phyloP scores from a whole-genome alignment of 2,797 vertebrate species.

The Pipistrellus pipistrellus region DNA sequence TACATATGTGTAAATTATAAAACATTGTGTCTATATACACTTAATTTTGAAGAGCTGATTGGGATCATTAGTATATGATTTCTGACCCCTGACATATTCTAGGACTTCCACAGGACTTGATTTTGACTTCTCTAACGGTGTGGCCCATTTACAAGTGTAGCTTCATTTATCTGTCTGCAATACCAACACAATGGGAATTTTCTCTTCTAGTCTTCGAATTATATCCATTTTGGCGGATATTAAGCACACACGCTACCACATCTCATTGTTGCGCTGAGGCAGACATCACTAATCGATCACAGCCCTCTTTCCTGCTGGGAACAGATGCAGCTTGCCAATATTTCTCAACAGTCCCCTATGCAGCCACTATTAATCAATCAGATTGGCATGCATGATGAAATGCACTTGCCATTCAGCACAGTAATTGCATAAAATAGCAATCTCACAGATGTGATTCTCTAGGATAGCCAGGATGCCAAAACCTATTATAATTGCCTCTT shows the following conservation, averaged over 20 bases:
- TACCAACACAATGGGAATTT: neutral
- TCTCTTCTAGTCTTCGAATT: slow-evolving; percentile 24
- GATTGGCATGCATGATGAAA: slow-evolving; percentile 70
- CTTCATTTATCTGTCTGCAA: slow-evolving; percentile 49
- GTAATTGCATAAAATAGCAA: slow-evolving; percentile 59
- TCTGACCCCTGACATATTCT: neutral
- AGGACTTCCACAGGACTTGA: neutral
- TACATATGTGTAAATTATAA: slow-evolving; percentile 17
- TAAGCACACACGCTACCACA: neutral
- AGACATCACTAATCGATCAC: slow-evolving; percentile 80
- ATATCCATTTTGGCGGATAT: slow-evolving; percentile 47
- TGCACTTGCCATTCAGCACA: slow-evolving; percentile 56
- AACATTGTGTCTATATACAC: neutral
- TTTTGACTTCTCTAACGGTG: slow-evolving; percentile 29
- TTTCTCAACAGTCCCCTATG: slow-evolving; percentile 60
- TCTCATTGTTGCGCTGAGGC: slow-evolving; percentile 45
- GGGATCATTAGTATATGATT: neutral
- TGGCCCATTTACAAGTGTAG: neutral
- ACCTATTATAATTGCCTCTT: slow-evolving; percentile 61
- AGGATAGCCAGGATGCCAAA: slow-evolving; percentile 60
- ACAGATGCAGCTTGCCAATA: slow-evolving; percentile 73
- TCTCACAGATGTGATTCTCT: slow-evolving; percentile 65
- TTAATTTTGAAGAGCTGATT: slow-evolving; percentile 4
- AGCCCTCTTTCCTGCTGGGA: slow-evolving; percentile 70
- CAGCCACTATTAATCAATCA: slow-evolving; percentile 78